phyloP scores from a whole-genome alignment of 2,888 invertebrate species.

The Nyleta sp. region DNA sequence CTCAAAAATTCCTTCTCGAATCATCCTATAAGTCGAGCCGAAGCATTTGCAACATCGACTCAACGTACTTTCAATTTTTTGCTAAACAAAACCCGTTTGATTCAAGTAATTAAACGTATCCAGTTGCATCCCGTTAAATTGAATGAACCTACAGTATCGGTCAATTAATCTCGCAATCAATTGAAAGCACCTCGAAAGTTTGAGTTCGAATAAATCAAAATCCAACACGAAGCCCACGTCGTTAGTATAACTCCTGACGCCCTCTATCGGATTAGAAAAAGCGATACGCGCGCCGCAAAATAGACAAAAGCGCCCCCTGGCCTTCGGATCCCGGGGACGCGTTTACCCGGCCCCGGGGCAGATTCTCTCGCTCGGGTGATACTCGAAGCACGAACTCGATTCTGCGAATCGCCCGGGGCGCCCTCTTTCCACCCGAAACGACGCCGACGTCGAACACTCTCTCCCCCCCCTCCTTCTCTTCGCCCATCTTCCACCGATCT shows the following conservation, averaged over 20 bases:
- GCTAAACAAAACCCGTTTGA: too few relatives aligned
- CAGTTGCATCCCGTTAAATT: too few relatives aligned
- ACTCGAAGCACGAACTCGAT: conserved; percentile 80
- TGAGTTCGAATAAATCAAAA: not conserved
- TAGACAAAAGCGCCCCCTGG: conserved; percentile 45
- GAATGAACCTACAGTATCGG: too few relatives aligned
- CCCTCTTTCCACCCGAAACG: conserved; percentile 69
- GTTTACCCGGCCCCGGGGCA: conserved; percentile 67
- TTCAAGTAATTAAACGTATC: too few relatives aligned
- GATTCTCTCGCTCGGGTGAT: conserved; percentile 75
- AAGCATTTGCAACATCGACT: too few relatives aligned
- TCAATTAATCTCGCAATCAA: not conserved
- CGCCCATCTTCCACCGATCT: not conserved
- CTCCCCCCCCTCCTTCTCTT: not conserved
- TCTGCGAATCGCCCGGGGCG: conserved; percentile 75
- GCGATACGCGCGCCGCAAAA: conserved; percentile 46
- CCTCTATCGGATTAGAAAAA: conserved; percentile 39
- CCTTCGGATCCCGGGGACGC: conserved; percentile 36
- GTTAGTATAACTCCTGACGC: conserved; percentile 5
- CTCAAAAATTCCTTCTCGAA: too few relatives aligned
- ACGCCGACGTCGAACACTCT: conserved; percentile 54
- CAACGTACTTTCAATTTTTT: too few relatives aligned
- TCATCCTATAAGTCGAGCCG: too few relatives aligned
- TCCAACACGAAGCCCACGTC: not conserved
- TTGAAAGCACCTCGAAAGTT: not conserved